These are phyloP conservation scores for Saccostrea glomerata DNA, from an alignment of 1,140 invertebrate species.

Conservation along the genomic window DNA sequence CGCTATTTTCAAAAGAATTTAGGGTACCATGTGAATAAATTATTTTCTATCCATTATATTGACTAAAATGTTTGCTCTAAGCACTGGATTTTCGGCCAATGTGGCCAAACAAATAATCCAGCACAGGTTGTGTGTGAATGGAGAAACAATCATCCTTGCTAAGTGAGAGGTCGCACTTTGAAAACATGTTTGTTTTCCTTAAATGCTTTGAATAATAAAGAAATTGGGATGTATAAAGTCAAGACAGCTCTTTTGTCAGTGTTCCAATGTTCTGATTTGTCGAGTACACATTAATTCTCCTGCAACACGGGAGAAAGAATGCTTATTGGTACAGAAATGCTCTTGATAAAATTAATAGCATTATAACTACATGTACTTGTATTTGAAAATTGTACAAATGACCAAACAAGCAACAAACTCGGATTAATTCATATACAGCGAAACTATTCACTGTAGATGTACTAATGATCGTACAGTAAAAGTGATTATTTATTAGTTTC, in stretches of 20 bases:
- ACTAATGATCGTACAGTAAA: no score
- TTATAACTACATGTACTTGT: no score
- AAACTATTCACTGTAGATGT: no score
- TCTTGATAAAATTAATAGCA: no score
- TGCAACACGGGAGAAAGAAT: no score
- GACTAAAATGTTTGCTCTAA: constrained; percentile 28
- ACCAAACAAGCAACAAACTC: no score
- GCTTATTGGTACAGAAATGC: no score
- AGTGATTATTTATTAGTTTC: no score
- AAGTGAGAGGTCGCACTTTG: constrained; percentile 8
- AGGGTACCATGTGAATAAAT: constrained; percentile 36
- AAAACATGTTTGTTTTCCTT: constrained; percentile 17
- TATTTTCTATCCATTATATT: constrained; percentile 33
- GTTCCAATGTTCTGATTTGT: not conserved
- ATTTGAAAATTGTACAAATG: no score
- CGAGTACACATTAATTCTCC: not conserved
- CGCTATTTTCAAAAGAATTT: constrained; percentile 37
- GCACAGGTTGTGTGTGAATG: not conserved
- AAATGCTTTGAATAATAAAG: constrained; percentile 29
- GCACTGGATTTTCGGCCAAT: constrained; percentile 21
- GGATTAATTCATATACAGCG: no score
- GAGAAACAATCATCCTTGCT: not conserved
- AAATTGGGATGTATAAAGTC: not conserved
- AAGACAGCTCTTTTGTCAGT: not conserved
- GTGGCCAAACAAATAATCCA: constrained; percentile 34